phyloP scores from a whole-genome alignment of 2,797 vertebrate genomes.

The Triplophysa bombifrons region DNA sequence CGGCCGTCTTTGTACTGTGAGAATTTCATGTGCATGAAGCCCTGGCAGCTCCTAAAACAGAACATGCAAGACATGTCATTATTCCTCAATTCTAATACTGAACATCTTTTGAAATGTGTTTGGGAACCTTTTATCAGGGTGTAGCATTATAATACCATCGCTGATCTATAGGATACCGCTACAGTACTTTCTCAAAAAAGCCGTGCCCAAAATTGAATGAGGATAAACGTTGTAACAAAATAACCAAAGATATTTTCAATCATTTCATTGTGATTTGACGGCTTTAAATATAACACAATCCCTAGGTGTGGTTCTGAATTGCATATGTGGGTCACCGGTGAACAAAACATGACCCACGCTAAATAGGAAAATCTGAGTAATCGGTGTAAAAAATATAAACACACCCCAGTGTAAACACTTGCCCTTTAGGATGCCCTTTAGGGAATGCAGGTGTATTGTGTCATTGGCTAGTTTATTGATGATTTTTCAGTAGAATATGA shows the following conservation, averaged over 20 bases:
- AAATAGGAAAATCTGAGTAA: conserved; percentile 5
- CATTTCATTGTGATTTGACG: not conserved
- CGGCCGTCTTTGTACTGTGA: conserved; percentile 80
- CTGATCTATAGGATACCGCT: not conserved
- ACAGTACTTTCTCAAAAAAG: not conserved
- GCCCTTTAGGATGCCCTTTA: conserved; percentile 68
- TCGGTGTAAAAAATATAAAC: conserved; percentile 6
- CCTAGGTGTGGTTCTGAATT: conserved; percentile 11
- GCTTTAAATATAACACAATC: conserved; percentile 24
- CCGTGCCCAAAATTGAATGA: not conserved
- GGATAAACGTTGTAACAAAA: not conserved
- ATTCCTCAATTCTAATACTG: not conserved
- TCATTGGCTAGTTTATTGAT: conserved; percentile 59
- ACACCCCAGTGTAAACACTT: conserved; percentile 34
- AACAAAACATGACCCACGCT: conserved; percentile 11
- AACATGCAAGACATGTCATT: not conserved
- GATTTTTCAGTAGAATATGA: conserved; percentile 27
- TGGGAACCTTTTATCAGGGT: too few relatives aligned
- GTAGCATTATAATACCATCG: not conserved
- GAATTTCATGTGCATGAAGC: conserved; percentile 94
- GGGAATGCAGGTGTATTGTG: conserved; percentile 59
- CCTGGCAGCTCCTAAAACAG: conserved; percentile 86
- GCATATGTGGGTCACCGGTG: conserved; percentile 11
- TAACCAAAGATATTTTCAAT: not conserved
- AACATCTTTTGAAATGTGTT: too few relatives aligned